Percentiles rank a stretch among this genome's conserved stretches.
phyloP scores from a whole-genome alignment of 2,113 vertebrate genomes.

The Pollimyrus isidori region DNA sequence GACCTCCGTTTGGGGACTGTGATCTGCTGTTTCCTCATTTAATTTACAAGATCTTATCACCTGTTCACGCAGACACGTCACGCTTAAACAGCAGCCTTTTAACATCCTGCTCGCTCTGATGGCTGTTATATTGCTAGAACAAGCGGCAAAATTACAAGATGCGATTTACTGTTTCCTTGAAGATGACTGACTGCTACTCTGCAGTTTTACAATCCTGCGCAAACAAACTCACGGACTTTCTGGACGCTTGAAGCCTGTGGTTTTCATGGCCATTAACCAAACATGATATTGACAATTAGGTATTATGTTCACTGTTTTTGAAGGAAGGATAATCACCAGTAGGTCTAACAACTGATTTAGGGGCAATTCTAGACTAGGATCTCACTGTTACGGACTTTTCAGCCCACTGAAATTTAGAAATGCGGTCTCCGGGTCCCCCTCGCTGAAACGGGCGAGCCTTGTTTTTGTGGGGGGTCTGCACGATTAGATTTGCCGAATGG shows the following conservation, averaged over 20 bases:
- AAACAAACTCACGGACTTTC: constrained; percentile 30
- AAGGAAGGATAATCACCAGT: neutral
- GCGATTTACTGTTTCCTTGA: neutral
- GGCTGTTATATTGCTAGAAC: neutral
- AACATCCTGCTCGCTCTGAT: constrained; percentile 40
- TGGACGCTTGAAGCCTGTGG: constrained; percentile 33
- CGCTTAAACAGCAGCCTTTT: constrained; percentile 51
- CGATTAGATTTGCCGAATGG: neutral
- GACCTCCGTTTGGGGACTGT: constrained; percentile 47
- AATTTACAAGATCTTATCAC: constrained; percentile 50
- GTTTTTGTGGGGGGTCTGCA: neutral
- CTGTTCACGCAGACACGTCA: constrained; percentile 56
- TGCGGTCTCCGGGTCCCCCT: neutral
- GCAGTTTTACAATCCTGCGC: constrained; percentile 14
- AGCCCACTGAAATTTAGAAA: neutral
- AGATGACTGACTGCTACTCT: neutral
- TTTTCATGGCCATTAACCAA: neutral
- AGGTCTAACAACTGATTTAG: neutral
- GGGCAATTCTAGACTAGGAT: neutral
- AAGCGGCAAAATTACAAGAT: neutral
- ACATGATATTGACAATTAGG: neutral
- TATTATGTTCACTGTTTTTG: neutral
- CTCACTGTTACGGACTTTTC: neutral
- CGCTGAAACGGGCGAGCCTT: neutral
- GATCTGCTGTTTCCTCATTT: constrained; percentile 42